These are phyloP conservation scores for Lumbricus terrestris DNA, from an alignment of 2,888 invertebrate genomes.

Conservation along the genomic window DNA sequence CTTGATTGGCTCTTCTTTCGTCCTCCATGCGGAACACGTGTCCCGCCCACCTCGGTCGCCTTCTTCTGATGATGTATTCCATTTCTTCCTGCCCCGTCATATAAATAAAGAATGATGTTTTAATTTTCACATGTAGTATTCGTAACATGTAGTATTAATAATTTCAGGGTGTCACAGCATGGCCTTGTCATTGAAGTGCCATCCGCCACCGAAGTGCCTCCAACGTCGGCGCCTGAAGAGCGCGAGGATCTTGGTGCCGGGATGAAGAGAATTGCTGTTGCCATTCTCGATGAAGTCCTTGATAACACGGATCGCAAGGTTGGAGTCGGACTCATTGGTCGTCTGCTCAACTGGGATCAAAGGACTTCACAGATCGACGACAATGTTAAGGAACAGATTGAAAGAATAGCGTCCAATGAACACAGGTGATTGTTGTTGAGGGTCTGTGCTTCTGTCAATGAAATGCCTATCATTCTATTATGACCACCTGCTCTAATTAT, in stretches of 20 bases:
- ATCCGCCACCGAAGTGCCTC: background rate
- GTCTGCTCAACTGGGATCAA: conserved; percentile 8
- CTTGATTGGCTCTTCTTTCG: too few species aligned
- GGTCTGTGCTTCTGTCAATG: too few species aligned
- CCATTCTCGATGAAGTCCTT: background rate
- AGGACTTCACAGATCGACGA: background rate
- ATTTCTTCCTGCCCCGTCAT: too few species aligned
- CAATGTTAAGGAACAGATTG: conserved; percentile 17
- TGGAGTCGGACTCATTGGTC: conserved; percentile 12
- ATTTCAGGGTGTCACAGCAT: background rate
- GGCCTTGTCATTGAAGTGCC: background rate
- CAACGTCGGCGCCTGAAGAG: background rate
- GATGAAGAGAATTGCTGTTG: background rate
- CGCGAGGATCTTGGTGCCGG: background rate
- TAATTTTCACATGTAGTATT: too few species aligned
- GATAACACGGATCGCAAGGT: conserved; percentile 17
- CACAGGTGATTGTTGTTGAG: background rate
- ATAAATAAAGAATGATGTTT: too few species aligned
- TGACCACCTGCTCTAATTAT: background rate
- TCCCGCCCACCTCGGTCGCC: too few species aligned
- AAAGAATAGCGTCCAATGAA: background rate
- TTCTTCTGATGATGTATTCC: too few species aligned
- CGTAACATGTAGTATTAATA: background rate
- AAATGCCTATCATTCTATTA: too few species aligned
- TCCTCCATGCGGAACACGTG: too few species aligned